Evolutionary conservation across 2,113 vertebrate genomes (phyloP), one percentile per base, ranked within the genome.

Genomic region (Prionailurus bengalensis): DNA sequence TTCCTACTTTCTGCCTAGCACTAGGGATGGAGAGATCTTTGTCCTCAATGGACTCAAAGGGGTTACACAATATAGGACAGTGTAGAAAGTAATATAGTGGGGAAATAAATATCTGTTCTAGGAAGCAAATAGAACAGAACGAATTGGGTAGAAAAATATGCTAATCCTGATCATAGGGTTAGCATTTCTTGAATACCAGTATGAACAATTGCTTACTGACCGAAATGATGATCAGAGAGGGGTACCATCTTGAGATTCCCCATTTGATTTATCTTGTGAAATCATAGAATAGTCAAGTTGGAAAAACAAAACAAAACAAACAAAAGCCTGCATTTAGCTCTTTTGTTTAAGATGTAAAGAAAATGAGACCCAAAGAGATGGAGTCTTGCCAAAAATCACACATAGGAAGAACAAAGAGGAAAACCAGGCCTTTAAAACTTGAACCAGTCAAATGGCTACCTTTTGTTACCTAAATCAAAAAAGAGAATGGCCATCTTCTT

Each of bases 301-400:
- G 13, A 66, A 63, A 48, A 90, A 70, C 70, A 58, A 91, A 79
- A 70, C 4, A 27, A 85, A 48, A 63, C 4, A 27, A 70, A 51
- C 39, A 23, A 33, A n/a, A 58, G 9, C 5, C 19, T 53, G 1
- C 63, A 78, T 79, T 92, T 53, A 79, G 25, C 14, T 27, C 23
- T 95, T 98, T 51, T 68, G 76, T 92, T 97, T 97, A 95, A 98
- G 97, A 88, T 94, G 39, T 96, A 55, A 93, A 73, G 76, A 82
- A 96, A 83, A 94, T 61, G 66, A 90, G 19, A 6, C 10, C 33
- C 23, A 66, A 63, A 58, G 63, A 96, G 31, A 83, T 36, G 29
- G 39, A 6, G 8, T 79, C 15, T 89, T 48, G 3, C n/a, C 19
- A 83, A 74, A 96, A 81, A 68, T 89, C 76, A 53, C 3, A 42